Base-by-base conservation (phyloP, 1,140 invertebrate genomes). In the Dendrolimus kikuchii region DNA sequence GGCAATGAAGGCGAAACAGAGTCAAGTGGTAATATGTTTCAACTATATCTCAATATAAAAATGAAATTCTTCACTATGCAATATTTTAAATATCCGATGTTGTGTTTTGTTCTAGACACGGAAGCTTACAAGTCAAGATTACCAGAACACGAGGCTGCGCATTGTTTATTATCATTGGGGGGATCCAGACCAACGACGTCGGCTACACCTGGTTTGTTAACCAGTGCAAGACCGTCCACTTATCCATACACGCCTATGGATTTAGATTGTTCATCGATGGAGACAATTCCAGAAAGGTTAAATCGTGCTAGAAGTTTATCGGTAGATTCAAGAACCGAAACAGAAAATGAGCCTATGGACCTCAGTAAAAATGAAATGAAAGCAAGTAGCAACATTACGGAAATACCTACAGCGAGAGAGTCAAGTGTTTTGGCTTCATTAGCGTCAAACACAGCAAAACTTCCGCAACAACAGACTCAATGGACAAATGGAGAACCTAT, bases 61-160 rank as follows among this genome's bases (percentile, higher is more conserved):
- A 8, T n/a, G 5, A 43, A 23, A 23, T 23, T 23, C 1, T 23
- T 23, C 23, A 23, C 3, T 23, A 23, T 23, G 1, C 7, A 53
- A 43, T 37, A 49, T 53, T 42, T 49, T 39, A 49, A 44, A 40
- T 45, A 44, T 46, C 7, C 7, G 7, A 42, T 4, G 38, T 45
- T 56, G 6, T 59, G 6, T 59, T 23, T 63, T 64, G 55, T 79
- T 81, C 51, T 75, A 90, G 89, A 90, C 70, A 89, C 89, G 4
- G 89, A 90, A 65, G 86, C 88, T 37, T 89, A 80, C 50, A 90
- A 90, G 66, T 90, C 90, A 4, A 86, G 91, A 9, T 73, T 91
- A 48, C 89, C 93, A 59, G 95, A 97, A 75, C 93, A 95, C 64
- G 96, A 98, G 87, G 95, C 95, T 2, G 96, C 95, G 0, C 92